phyloP scores from a whole-genome alignment of 2,113 vertebrate genomes.

The Arenaria interpres region DNA sequence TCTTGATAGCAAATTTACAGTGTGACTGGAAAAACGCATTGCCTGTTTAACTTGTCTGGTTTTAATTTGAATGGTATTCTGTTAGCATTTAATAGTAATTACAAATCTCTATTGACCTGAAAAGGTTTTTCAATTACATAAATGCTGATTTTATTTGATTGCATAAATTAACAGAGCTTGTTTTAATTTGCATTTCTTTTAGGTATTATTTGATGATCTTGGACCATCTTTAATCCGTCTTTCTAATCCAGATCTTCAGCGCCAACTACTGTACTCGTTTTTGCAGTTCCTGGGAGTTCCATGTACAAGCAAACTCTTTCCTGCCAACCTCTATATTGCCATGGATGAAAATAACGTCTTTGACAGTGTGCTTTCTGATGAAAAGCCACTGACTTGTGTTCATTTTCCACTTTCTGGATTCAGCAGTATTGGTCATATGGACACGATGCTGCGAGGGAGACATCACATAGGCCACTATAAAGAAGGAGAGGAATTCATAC shows the following conservation, averaged over 20 bases:
- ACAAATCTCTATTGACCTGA: neutral
- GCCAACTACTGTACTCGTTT: conserved; percentile 81
- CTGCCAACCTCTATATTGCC: conserved; percentile 76
- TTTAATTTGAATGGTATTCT: neutral
- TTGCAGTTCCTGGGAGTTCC: conserved; percentile 91
- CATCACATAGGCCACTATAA: conserved; percentile 79
- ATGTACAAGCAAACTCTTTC: conserved; percentile 55
- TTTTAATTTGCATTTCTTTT: neutral
- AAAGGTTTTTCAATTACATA: neutral
- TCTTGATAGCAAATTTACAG: neutral
- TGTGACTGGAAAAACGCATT: neutral
- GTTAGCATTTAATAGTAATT: neutral
- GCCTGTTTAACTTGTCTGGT: neutral
- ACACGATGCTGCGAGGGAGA: conserved; percentile 65
- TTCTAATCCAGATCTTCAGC: conserved; percentile 75
- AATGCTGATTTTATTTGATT: neutral
- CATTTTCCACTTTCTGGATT: conserved; percentile 74
- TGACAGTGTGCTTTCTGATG: conserved; percentile 52
- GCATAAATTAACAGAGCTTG: neutral
- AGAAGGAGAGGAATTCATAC: conserved; percentile 89
- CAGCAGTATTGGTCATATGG: conserved; percentile 82
- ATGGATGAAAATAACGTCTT: conserved; percentile 87
- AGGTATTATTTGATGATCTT: conserved; percentile 96
- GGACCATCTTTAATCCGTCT: conserved; percentile 87
- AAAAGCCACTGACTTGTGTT: conserved; percentile 77